These are phyloP conservation scores for Zapus hudsonius DNA, from an alignment of 2,113 vertebrate genomes.

Conservation along the genomic window DNA sequence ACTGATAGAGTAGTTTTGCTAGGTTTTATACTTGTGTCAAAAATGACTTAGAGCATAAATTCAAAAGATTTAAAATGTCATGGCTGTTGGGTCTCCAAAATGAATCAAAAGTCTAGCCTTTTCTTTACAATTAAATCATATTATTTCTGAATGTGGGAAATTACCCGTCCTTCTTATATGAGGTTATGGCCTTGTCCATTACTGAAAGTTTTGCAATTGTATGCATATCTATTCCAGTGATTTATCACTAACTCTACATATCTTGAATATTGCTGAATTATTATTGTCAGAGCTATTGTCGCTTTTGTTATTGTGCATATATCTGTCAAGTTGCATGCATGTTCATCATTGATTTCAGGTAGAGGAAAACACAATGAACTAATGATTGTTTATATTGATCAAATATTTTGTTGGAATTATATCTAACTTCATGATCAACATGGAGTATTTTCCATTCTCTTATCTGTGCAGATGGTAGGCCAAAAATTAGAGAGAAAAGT, in stretches of 20 bases:
- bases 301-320: background rate
- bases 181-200: accelerated
- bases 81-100: background rate
- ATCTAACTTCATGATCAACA: background rate
- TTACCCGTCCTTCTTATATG: background rate
- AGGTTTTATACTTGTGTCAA: too few relatives aligned
- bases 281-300: background rate
- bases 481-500: background rate
- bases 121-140: background rate
- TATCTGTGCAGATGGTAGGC: background rate
- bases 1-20: too few relatives aligned
- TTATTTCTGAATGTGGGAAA: background rate
- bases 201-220: background rate
- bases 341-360: background rate
- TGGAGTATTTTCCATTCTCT: background rate
- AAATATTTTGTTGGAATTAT: background rate
- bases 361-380: background rate
- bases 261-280: background rate
- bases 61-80: background rate
- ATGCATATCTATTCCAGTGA: background rate
- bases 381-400: background rate
- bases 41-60: too few relatives aligned
- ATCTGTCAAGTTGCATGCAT: background rate
- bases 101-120: background rate
- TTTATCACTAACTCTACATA: background rate